Base-by-base conservation (phyloP, 1,140 invertebrate species). In the Caenorhabditis inopinata region DNA sequence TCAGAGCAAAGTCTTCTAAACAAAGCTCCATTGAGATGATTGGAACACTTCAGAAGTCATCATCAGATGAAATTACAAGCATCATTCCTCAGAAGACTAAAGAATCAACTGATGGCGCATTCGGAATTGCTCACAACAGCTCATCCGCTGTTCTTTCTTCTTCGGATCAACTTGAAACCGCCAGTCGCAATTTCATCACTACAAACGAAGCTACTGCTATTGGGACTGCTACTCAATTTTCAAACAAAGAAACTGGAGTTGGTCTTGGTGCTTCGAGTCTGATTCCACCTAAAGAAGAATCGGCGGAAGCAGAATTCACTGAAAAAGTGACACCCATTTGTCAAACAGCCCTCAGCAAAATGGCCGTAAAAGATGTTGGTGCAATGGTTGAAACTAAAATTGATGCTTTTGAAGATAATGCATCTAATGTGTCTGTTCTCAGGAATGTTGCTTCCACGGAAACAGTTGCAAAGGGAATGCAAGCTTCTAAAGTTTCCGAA, bases 21-120 rank as follows among this genome's bases (percentile, higher is more conserved):
- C 23, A 68, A 21, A 68, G 38, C n/a, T 68, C 58, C 0, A 68
- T 68, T 68, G 58, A 68, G 32, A 68, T 68, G 58, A 68, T 5
- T 38, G 58, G 58, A 68, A 68, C 29, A 38, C 29, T 68, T 68
- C 35, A 68, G 14, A 79, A 79, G 38, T 46, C 68, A 12, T 27
- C 77, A 38, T 68, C 58, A 68, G 58, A 29, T 42, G 58, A 68
- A 23, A 18, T 32, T 9, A 16, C 38, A 9, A 32, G 58, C 18
- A 25, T 68, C n/a, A 38, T 68, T 2, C 9, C 25, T 21, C 58
- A 68, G n/a, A 68, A 68, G n/a, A 18, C 38, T 18, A 68, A 35
- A 12, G 27, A 29, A 16, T 29, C n/a, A 18, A 32, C 58, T 1
- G 32, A 68, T n/a, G 38, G 58, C n/a, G 38, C 35, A 9, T 68